Base-by-base conservation (phyloP, 1,140 invertebrate genomes). In the Lasaia peninsularis region DNA sequence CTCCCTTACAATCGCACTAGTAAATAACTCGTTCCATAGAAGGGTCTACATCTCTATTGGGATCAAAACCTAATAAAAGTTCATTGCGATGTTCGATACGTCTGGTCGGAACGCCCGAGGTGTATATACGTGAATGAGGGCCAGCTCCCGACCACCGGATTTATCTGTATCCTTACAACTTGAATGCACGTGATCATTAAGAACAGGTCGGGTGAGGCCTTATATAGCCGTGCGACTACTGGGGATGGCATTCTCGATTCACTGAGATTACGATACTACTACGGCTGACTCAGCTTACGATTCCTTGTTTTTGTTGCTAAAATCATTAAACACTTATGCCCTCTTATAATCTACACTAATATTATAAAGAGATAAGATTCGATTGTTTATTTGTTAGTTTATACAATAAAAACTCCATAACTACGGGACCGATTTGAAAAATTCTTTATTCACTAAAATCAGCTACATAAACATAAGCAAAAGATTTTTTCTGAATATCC, bases 41-140 rank as follows among this genome's bases (percentile, higher is more conserved):
- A 71, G 64, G 58, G 53, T 56, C 14, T 79, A 78, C 78, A 73
- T 77, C 77, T 84, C 75, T 78, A 84, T 80, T 75, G 72, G 73
- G 51, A 75, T 79, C 71, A 68, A 49, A 59, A 65, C 62, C 69
- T 69, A 69, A 71, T 83, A 77, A 76, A 75, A 65, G 69, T 56
- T 74, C 62, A 74, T 78, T 75, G 67, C 69, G 68, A 80, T 79
- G 69, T 72, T 51, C 65, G 71, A 75, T 74, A 75, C 70, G 69
- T 73, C 67, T 69, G 64, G 53, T 49, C 58, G 65, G 55, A 63
- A 58, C 59, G 75, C 73, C 77, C 61, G 52, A 67, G 74, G 76
- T 76, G 71, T 59, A 60, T 75, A 65, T 67, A 75, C 76, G 69
- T 66, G 60, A 72, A 71, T 68, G 59, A 56, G 54, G 44, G 53